phyloP scores from a whole-genome alignment of 92 coral and sea anemone species.

The Phenganax subtilis region DNA sequence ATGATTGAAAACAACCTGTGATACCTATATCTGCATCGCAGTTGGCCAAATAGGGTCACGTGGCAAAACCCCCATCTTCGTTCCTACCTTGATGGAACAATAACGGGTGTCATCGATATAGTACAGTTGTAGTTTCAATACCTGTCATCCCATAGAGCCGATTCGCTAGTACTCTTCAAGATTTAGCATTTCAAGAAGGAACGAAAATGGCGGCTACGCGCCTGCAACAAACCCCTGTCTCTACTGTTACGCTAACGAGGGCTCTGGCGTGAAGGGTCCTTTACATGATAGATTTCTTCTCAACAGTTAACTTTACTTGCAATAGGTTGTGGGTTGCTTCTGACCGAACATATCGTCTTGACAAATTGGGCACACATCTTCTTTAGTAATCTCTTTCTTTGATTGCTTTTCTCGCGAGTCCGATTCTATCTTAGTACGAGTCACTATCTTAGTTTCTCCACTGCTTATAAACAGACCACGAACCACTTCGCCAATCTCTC shows the following conservation, averaged over 20 bases:
- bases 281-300: neutral
- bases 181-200: too few species aligned
- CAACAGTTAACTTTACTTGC: slow-evolving; percentile 60
- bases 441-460: slow-evolving; percentile 34
- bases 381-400: slow-evolving; percentile 71
- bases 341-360: slow-evolving; percentile 82
- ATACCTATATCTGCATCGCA: too few species aligned
- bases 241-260: neutral
- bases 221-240: neutral
- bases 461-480: slow-evolving; percentile 51
- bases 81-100: too few species aligned
- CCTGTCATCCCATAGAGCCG: too few species aligned
- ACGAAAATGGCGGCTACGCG: too few species aligned
- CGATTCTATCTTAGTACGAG: slow-evolving; percentile 13
- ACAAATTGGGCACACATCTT: slow-evolving; percentile 96
- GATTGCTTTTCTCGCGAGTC: slow-evolving; percentile 73
- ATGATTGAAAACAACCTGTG: too few species aligned
- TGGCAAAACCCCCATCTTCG: too few species aligned
- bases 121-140: too few species aligned
- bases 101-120: too few species aligned
- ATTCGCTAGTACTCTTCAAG: too few species aligned
- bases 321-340: slow-evolving; percentile 84
- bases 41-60: too few species aligned
- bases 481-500: slow-evolving; percentile 92
- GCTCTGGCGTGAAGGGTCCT: neutral